Conservation (phyloP, 2,797 vertebrate species). For the Glossophaga mutica region DNA sequence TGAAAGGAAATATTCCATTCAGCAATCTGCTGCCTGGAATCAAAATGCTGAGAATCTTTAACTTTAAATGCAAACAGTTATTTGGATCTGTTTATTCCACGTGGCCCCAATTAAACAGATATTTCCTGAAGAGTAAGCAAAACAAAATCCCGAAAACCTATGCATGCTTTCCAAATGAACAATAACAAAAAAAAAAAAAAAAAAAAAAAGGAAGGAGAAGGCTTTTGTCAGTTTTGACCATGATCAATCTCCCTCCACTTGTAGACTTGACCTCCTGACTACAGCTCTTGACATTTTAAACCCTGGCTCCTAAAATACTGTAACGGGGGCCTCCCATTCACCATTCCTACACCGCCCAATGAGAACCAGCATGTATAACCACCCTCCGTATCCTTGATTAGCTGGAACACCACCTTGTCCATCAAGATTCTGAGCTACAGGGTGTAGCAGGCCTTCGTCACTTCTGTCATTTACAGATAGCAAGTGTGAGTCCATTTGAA, state of each 20-base stretch:
- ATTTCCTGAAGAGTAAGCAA: constrained; percentile 56
- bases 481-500: constrained; percentile 23
- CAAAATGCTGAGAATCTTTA: constrained; percentile 44
- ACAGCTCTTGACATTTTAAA: constrained; percentile 19
- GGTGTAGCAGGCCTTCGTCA: not conserved
- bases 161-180: constrained; percentile 17
- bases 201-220: too few species aligned
- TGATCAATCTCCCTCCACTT: not conserved
- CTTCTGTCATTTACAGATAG: constrained; percentile 43
- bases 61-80: constrained; percentile 50
- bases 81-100: constrained; percentile 53
- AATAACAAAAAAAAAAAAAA: not conserved
- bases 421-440: constrained; percentile 20
- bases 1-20: constrained; percentile 62
- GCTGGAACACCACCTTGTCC: not conserved
- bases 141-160: constrained; percentile 28
- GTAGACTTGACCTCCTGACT: not conserved
- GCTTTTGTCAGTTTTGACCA: not conserved
- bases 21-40: constrained; percentile 10
- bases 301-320: constrained; percentile 20
- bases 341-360: not conserved
- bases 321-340: not conserved
- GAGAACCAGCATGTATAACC: not conserved
- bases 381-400: not conserved
- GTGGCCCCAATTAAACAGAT: constrained; percentile 53